Evolutionary conservation across 2,797 vertebrate species (phyloP).

Genomic region (Gymnocypris eckloni): DNA sequence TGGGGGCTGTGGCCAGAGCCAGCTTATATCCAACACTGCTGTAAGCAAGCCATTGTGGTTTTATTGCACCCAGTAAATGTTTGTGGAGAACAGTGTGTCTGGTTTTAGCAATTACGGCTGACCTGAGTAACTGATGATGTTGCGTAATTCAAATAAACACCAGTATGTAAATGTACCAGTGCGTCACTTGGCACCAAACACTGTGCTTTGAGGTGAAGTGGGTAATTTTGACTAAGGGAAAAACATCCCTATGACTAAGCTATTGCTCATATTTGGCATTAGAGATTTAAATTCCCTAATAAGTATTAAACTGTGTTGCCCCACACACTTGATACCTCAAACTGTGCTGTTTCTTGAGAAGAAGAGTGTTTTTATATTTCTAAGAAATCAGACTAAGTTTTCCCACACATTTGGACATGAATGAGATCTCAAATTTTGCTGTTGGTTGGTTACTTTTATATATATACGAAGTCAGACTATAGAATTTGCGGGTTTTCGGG

Average conservation of each 20-base stretch:
- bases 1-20: slow-evolving; percentile 7
- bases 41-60: slow-evolving; percentile 27
- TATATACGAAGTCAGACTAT: neutral
- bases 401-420: neutral
- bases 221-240: neutral
- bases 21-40: neutral
- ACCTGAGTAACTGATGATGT: slow-evolving; percentile 10
- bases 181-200: neutral
- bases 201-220: neutral
- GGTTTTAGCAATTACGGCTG: slow-evolving; percentile 20
- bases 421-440: too few species aligned
- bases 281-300: neutral
- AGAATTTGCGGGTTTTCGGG: neutral
- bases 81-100: slow-evolving; percentile 33
- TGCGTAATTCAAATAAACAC: slow-evolving; percentile 21
- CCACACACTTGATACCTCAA: neutral
- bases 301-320: neutral
- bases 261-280: neutral
- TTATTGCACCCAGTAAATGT: slow-evolving; percentile 41
- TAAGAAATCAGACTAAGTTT: neutral
- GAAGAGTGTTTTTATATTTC: too few species aligned
- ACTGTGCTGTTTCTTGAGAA: neutral
- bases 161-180: neutral
- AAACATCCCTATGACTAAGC: neutral
- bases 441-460: too few species aligned